These are phyloP conservation scores for Thereva unica DNA, from an alignment of 2,888 invertebrate genomes.

Conservation along the genomic window DNA sequence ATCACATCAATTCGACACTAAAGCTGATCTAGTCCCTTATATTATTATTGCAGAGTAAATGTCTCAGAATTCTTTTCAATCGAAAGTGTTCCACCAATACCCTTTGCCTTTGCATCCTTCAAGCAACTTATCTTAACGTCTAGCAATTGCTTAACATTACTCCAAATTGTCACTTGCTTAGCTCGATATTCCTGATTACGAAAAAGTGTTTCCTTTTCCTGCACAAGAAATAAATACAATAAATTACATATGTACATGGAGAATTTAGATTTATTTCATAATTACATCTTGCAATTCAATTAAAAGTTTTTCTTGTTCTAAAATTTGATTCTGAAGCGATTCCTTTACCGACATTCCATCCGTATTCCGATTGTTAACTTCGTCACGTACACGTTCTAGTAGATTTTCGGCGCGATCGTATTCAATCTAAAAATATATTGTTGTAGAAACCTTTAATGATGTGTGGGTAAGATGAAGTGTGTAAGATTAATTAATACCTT, in stretches of 20 bases:
- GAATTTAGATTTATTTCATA: not conserved
- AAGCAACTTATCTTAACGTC: slow-evolving; percentile 43
- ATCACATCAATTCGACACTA: too few relatives aligned
- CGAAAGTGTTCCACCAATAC: slow-evolving; percentile 43
- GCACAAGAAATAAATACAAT: slow-evolving; percentile 10
- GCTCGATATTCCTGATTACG: slow-evolving; percentile 40
- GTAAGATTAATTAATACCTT: slow-evolving; percentile 35
- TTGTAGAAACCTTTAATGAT: not conserved
- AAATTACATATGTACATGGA: not conserved
- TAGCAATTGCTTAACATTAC: slow-evolving; percentile 42
- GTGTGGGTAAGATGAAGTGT: not conserved
- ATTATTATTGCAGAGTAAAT: slow-evolving; percentile 44
- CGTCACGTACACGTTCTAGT: slow-evolving; percentile 43
- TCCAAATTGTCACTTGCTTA: slow-evolving; percentile 44
- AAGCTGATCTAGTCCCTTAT: not conserved
- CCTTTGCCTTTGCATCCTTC: slow-evolving; percentile 41
- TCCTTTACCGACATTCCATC: slow-evolving; percentile 41
- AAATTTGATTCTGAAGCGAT: slow-evolving; percentile 43
- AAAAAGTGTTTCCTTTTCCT: slow-evolving; percentile 42
- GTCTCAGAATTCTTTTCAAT: slow-evolving; percentile 44
- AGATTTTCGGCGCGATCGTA: slow-evolving; percentile 43
- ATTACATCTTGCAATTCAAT: slow-evolving; percentile 42
- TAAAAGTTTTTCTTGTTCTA: slow-evolving; percentile 42
- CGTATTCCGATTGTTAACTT: slow-evolving; percentile 34
- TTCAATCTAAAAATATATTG: slow-evolving; percentile 35